Conservation (phyloP, 1,140 invertebrate species). For the Monomorium pharaonis region DNA sequence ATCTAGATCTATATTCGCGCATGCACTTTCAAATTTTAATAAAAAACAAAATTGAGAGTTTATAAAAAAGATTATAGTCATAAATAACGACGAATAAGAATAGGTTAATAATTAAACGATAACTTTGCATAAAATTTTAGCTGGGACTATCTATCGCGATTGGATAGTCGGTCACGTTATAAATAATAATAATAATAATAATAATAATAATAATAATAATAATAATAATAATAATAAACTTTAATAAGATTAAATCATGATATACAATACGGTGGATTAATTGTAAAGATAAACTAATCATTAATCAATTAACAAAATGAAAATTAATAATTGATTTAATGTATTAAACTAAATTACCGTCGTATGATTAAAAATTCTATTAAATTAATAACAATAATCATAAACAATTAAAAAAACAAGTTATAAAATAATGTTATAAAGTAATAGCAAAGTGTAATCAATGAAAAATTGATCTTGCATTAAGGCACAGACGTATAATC, state of each 20-base stretch:
- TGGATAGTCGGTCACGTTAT: not conserved
- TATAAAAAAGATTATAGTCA: not conserved
- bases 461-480: not conserved
- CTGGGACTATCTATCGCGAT: not conserved
- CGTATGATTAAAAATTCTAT: not conserved
- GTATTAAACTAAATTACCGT: not conserved
- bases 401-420: no score
- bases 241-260: not conserved
- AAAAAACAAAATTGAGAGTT: not conserved
- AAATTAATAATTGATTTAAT: conserved; percentile 9
- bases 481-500: not conserved
- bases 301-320: not conserved
- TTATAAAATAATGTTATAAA: conserved; percentile 6
- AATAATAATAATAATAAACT: not conserved
- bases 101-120: conserved; percentile 1
- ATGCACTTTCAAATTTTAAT: conserved; percentile 45
- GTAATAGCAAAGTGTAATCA: not conserved
- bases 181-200: not conserved
- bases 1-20: conserved; percentile 31
- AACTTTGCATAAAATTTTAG: not conserved
- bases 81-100: not conserved
- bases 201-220: conserved; percentile 6
- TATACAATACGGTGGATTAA: not conserved
- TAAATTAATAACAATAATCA: not conserved
- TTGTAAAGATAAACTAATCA: not conserved